These are phyloP conservation scores for Diplazon laetatorius DNA, from an alignment of 2,888 invertebrate genomes.

Conservation along the genomic window DNA sequence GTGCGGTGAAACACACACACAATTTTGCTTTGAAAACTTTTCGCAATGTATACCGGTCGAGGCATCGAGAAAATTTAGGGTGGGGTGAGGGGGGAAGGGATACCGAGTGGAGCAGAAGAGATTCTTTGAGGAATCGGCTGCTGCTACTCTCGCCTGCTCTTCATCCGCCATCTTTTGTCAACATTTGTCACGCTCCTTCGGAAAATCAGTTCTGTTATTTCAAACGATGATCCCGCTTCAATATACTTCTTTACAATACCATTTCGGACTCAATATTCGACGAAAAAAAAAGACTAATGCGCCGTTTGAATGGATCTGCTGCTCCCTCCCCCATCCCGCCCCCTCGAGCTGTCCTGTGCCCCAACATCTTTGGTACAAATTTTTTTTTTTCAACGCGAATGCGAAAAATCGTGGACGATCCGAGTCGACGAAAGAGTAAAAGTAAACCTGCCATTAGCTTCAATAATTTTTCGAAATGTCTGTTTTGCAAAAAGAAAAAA, in stretches of 20 bases:
- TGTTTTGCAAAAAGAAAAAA: not conserved
- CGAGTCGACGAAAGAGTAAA: not conserved
- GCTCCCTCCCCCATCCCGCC: not conserved
- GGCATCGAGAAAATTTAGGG: constrained; percentile 1
- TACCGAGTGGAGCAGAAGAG: constrained; percentile 8
- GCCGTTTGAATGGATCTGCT: not conserved
- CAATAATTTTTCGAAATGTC: not conserved
- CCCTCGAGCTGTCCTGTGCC: too few species aligned
- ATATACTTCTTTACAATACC: constrained; percentile 44
- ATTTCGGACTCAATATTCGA: constrained; percentile 4
- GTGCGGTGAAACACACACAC: constrained; percentile 34
- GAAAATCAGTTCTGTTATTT: constrained; percentile 69
- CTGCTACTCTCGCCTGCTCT: constrained; percentile 24
- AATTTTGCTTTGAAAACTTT: constrained; percentile 38
- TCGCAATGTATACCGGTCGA: constrained; percentile 14
- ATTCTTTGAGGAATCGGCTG: constrained; percentile 32
- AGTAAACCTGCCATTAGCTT: constrained; percentile 7
- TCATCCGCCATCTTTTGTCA: constrained; percentile 67
- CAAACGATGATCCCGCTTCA: constrained; percentile 68
- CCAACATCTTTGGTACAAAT: not conserved
- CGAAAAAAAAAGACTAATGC: constrained; percentile 29
- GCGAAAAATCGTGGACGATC: not conserved
- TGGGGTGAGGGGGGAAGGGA: too few species aligned
- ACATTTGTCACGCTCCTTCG: constrained; percentile 68
- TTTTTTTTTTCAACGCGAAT: not conserved